Conservation (phyloP, 2,888 invertebrate species). For the Drosophila mayaguana region DNA sequence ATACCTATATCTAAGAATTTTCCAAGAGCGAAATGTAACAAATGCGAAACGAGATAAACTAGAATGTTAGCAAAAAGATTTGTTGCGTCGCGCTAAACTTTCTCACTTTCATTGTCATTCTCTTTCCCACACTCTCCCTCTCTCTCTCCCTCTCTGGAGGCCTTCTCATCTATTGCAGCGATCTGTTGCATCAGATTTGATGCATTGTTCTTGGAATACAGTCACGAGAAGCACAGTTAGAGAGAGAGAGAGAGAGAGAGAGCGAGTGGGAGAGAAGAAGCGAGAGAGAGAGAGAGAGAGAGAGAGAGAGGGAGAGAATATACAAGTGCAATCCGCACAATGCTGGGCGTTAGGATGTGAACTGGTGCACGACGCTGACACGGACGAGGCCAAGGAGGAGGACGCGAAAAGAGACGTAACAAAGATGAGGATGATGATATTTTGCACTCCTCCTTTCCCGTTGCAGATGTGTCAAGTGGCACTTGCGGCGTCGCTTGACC, state of each 20-base stretch:
- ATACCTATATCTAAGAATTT: background rate
- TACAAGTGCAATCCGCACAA: conserved; percentile 26
- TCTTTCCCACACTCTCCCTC: too few species aligned
- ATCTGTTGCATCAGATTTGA: conserved; percentile 50
- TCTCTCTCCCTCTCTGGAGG: conserved; percentile 12
- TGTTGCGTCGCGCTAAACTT: conserved; percentile 6
- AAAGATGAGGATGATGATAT: conserved; percentile 4
- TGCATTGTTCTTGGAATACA: conserved; percentile 37
- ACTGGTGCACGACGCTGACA: background rate
- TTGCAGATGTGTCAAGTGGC: conserved; percentile 57
- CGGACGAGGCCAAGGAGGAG: background rate
- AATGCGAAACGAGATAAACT: conserved; percentile 11
- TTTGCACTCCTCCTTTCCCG: background rate
- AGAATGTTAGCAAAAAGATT: conserved; percentile 2
- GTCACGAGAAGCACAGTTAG: background rate
- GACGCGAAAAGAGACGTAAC: background rate
- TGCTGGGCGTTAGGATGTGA: conserved; percentile 7
- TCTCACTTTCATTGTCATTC: background rate
- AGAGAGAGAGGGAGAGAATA: conserved; percentile 10
- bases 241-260: background rate
- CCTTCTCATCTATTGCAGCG: conserved; percentile 24
- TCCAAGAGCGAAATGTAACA: background rate
- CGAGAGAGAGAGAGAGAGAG: background rate
- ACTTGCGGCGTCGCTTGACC: conserved; percentile 52
- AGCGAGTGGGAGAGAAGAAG: background rate